phyloP scores from a whole-genome alignment of 2,113 vertebrate genomes.

The Lepisosteus oculatus region DNA sequence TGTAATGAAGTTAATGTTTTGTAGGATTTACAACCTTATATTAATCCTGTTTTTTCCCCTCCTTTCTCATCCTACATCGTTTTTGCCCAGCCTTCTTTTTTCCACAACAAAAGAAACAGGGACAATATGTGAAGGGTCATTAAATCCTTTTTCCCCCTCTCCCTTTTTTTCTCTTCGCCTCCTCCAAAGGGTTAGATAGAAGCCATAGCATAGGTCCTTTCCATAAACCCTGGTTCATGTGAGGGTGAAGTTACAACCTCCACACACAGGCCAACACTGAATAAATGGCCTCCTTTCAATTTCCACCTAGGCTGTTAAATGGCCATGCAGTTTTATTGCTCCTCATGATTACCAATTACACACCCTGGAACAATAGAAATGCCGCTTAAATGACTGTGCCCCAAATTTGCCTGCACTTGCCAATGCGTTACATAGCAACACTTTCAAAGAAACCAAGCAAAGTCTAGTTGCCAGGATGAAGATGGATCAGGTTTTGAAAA shows the following conservation, averaged over 20 bases:
- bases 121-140: slow-evolving; percentile 75
- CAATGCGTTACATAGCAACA: slow-evolving; percentile 62
- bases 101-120: slow-evolving; percentile 70
- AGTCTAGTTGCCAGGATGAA: slow-evolving; percentile 58
- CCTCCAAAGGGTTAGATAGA: slow-evolving; percentile 68
- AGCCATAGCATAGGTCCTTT: slow-evolving; percentile 53
- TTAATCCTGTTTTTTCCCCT: slow-evolving; percentile 58
- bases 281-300: slow-evolving; percentile 55
- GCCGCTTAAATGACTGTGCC: slow-evolving; percentile 52
- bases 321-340: slow-evolving; percentile 61
- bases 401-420: slow-evolving; percentile 66
- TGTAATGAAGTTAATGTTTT: slow-evolving; percentile 83
- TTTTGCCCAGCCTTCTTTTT: slow-evolving; percentile 50
- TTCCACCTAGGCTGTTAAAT: slow-evolving; percentile 47
- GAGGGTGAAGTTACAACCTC: slow-evolving; percentile 63
- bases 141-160: slow-evolving; percentile 68
- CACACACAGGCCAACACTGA: slow-evolving; percentile 34
- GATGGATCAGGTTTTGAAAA: slow-evolving; percentile 61
- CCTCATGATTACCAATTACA: slow-evolving; percentile 70
- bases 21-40: slow-evolving; percentile 76
- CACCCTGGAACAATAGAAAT: slow-evolving; percentile 58
- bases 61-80: slow-evolving; percentile 52
- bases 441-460: slow-evolving; percentile 40
- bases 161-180: slow-evolving; percentile 36
- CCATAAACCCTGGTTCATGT: slow-evolving; percentile 61